Conservation (phyloP, 1,140 invertebrate species). For the Heterodera carotae region DNA sequence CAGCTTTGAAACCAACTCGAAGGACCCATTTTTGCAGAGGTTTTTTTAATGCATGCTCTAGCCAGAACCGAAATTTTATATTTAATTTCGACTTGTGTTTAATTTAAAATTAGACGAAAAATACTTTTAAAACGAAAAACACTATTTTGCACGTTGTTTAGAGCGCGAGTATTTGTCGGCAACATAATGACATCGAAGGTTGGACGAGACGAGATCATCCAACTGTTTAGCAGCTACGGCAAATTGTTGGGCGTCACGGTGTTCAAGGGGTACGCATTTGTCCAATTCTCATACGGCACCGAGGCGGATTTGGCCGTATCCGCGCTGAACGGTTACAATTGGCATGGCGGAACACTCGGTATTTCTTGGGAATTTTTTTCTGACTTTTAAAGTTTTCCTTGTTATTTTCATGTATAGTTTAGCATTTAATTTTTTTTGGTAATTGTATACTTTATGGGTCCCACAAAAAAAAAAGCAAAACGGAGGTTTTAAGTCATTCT, state of each 20-base stretch:
- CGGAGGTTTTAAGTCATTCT: no score
- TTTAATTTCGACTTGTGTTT: no score
- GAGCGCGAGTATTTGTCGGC: constrained; percentile 40
- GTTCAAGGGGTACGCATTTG: constrained; percentile 48
- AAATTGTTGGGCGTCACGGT: constrained; percentile 40
- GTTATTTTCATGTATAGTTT: no score
- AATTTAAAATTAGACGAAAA: constrained; percentile 18
- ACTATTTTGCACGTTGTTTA: constrained; percentile 22
- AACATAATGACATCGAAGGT: constrained; percentile 36
- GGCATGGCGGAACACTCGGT: constrained; percentile 38
- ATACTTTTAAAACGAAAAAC: no score
- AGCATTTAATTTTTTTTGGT: no score
- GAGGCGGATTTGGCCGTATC: constrained; percentile 45
- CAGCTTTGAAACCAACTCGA: constrained; percentile 38
- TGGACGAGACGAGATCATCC: constrained; percentile 36
- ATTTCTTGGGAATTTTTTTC: constrained; percentile 9
- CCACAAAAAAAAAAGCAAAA: no score
- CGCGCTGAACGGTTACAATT: constrained; percentile 40
- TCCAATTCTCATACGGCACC: constrained; percentile 33
- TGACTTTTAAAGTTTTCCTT: neutral
- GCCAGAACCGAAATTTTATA: no score
- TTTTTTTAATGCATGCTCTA: no score
- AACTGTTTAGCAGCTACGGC: constrained; percentile 38
- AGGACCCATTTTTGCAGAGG: constrained; percentile 34
- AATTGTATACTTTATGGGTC: no score